Evolutionary conservation across 2,888 invertebrate species (phyloP).

Genomic region (Bimastos eiseni): DNA sequence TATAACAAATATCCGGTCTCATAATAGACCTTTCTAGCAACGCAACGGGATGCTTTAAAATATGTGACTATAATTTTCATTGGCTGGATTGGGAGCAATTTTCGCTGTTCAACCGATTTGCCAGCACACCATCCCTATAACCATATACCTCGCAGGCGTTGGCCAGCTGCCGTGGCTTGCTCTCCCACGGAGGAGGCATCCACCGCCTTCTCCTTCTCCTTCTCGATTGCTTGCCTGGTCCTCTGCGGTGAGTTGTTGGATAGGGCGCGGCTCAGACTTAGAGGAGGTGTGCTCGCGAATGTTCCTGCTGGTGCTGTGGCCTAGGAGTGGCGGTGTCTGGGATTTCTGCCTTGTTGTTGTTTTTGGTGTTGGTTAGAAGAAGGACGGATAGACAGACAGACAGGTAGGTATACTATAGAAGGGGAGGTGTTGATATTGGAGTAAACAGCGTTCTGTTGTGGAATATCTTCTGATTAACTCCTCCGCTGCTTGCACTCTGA

Average conservation of each 20-base stretch:
- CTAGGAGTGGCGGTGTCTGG: not conserved
- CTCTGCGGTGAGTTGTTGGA: not conserved
- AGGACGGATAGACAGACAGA: not conserved
- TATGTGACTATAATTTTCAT: not conserved
- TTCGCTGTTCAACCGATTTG: not conserved
- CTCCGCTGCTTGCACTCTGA: no score
- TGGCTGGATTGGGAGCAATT: not conserved
- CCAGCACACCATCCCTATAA: not conserved
- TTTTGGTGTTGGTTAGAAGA: not conserved
- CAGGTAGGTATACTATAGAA: not conserved
- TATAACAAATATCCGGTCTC: not conserved
- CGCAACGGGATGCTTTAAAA: not conserved
- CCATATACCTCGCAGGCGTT: not conserved
- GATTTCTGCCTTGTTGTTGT: not conserved
- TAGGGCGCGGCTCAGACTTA: not conserved
- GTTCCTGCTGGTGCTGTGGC: no score
- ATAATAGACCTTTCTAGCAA: not conserved
- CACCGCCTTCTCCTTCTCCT: not conserved
- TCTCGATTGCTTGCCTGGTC: no score
- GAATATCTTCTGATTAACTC: no score
- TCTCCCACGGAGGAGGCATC: not conserved
- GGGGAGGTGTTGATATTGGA: not conserved
- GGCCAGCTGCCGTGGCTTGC: not conserved
- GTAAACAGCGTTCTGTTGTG: not conserved
- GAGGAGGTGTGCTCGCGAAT: not conserved